Base-by-base conservation (phyloP, 1,140 invertebrate species). In the Vollenhovia emeryi region DNA sequence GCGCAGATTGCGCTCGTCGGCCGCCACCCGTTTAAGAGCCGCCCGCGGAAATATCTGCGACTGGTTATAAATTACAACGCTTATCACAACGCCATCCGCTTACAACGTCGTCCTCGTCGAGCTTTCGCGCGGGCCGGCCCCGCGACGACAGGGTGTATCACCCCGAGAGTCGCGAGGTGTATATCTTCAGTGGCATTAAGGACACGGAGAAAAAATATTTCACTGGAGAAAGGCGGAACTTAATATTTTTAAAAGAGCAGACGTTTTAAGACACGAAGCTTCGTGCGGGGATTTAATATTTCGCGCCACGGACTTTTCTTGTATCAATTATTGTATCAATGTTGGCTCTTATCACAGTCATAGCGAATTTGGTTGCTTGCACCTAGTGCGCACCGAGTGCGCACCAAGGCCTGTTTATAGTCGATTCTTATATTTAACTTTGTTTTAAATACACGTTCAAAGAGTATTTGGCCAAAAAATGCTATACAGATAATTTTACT, bases 11-110 rank as follows among this genome's bases (percentile, higher is more conserved):
- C 60, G 60, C 60, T 33, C 75, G 75, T 62, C 59, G n/a, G 71
- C 9, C 50, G 59, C 33, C n/a, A 9, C 45, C 45, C 60, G 76
- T 79, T 79, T 79, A 52, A 68, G 62, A 52, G 76, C 62, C 45
- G 52, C 59, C 75, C 71, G 27, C 24, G 60, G 55, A 74, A 83
- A 86, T 82, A 86, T 82, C 75, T 79, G 43, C 30, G 11, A 71
- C 64, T 36, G 43, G 59, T 76, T 69, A 80, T 89, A 89, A 85
- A 87, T 80, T 84, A 74, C 64, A 48, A 15, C 66, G 27, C 79
- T 84, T 84, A 87, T 85, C 73, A 13, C n/a, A n/a, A n/a, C 48
- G 50, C 60, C 33, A 57, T 68, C 50, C 40, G 68, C 45, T 66
- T 75, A 57, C 76, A 40, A 60, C 21, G 18, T 68, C 52, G 62